Percentiles rank a stretch among this genome's conserved stretches.
Evolutionary conservation across 2,113 vertebrate genomes (phyloP).

Genomic region (Callopanchax toddi): DNA sequence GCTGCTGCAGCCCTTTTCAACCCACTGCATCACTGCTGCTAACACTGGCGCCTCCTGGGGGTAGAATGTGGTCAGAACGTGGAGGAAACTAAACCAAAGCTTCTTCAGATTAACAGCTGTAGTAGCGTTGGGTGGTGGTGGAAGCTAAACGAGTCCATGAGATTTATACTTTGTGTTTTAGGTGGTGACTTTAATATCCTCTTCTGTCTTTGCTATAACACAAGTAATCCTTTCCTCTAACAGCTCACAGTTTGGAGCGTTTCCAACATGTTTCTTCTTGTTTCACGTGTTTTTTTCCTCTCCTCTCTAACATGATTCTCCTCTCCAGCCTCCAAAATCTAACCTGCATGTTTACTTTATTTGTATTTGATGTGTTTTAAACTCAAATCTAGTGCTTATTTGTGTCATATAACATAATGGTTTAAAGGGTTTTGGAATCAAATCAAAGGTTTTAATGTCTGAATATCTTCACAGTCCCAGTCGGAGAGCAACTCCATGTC

Average conservation of each 20-base stretch:
- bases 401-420: too few species aligned
- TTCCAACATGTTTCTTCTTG: slow-evolving; percentile 23
- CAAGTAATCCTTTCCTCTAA: slow-evolving; percentile 33
- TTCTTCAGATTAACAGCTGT: background rate
- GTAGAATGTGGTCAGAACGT: slow-evolving; percentile 19
- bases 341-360: slow-evolving; percentile 41
- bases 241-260: slow-evolving; percentile 24
- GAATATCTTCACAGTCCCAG: slow-evolving; percentile 85
- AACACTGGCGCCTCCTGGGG: slow-evolving; percentile 58
- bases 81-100: slow-evolving; percentile 1
- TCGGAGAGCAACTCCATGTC: slow-evolving; percentile 97
- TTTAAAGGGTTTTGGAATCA: too few species aligned
- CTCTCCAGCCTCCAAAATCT: slow-evolving; percentile 14
- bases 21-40: slow-evolving; percentile 15
- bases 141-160: too few species aligned
- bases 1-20: slow-evolving; percentile 22
- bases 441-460: background rate
- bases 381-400: background rate
- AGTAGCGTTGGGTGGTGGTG: slow-evolving; percentile 21
- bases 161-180: too few species aligned
- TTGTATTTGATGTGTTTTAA: background rate
- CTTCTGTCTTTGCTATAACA: too few species aligned
- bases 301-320: slow-evolving; percentile 12
- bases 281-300: slow-evolving; percentile 13
- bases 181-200: too few species aligned